Evolutionary conservation across 92 coral and sea anemone species (phyloP).

Genomic region (Actinernus sp.): DNA sequence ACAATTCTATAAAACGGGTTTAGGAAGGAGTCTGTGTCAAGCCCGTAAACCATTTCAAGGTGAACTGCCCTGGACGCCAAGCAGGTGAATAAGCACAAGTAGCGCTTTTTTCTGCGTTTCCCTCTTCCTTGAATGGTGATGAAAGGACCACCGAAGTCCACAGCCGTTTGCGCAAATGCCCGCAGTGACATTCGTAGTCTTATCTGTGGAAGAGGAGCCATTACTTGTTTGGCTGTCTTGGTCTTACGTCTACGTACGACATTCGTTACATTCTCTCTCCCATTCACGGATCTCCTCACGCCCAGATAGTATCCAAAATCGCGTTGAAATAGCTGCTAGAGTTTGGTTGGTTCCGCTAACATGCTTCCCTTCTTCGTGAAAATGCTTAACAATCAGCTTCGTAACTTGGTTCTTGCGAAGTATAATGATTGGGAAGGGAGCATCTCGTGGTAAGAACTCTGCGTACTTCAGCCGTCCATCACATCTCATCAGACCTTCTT

Average conservation of each 20-base stretch:
- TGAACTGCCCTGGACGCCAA: constrained; percentile 25
- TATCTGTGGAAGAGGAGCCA: constrained; percentile 39
- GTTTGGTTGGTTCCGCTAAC: constrained; percentile 60
- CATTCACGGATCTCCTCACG: constrained; percentile 66
- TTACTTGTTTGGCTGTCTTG: constrained; percentile 21
- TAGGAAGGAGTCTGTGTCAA: constrained; percentile 44
- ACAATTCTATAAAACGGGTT: constrained; percentile 41
- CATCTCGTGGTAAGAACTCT: constrained; percentile 48
- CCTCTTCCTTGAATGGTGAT: constrained; percentile 46
- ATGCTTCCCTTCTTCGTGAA: constrained; percentile 65
- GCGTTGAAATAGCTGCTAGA: constrained; percentile 39
- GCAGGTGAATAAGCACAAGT: constrained; percentile 38
- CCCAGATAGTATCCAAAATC: constrained; percentile 53
- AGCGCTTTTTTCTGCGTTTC: constrained; percentile 31
- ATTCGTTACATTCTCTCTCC: constrained; percentile 44
- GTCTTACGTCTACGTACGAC: constrained; percentile 16
- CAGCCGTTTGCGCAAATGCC: constrained; percentile 33
- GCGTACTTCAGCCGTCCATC: constrained; percentile 51
- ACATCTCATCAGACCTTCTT: constrained; percentile 26
- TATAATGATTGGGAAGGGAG: constrained; percentile 38
- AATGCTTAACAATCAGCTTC: constrained; percentile 46
- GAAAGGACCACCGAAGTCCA: constrained; percentile 53
- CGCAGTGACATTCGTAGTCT: constrained; percentile 38
- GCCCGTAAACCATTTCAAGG: constrained; percentile 56
- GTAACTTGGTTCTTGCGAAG: constrained; percentile 59